phyloP scores from a whole-genome alignment of 2,888 invertebrate species.

The Andrena fulva region DNA sequence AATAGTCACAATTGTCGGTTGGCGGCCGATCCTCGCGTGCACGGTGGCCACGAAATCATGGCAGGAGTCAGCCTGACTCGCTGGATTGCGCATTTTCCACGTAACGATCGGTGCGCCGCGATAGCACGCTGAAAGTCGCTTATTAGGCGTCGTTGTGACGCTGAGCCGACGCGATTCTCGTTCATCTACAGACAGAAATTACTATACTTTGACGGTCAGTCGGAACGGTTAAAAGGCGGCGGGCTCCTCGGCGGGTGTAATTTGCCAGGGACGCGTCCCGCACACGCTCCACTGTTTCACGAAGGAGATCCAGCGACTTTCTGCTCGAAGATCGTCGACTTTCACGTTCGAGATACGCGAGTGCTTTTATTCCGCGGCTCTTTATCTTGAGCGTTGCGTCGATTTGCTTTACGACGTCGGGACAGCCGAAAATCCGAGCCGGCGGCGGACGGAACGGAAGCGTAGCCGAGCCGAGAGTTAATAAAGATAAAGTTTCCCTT shows the following conservation, averaged over 20 bases:
- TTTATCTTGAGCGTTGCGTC: background rate
- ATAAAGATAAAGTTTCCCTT: slow-evolving; percentile 44
- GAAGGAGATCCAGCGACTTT: background rate
- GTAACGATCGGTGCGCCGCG: slow-evolving; percentile 29
- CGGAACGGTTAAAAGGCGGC: background rate
- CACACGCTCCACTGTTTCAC: background rate
- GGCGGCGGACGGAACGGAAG: background rate
- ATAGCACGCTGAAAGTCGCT: slow-evolving; percentile 26
- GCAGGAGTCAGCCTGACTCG: background rate
- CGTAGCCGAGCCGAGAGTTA: slow-evolving; percentile 14
- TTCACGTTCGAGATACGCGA: too few relatives aligned
- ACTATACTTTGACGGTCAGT: background rate
- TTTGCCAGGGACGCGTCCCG: background rate
- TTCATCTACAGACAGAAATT: slow-evolving; percentile 27
- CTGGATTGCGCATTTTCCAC: slow-evolving; percentile 47
- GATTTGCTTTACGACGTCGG: background rate
- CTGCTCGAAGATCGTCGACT: too few relatives aligned
- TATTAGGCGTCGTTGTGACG: slow-evolving; percentile 39
- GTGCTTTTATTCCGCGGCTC: background rate
- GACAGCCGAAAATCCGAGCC: slow-evolving; percentile 8
- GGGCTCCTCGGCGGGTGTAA: background rate
- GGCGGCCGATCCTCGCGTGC: slow-evolving; percentile 34
- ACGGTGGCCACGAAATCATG: slow-evolving; percentile 27
- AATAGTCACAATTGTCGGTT: slow-evolving; percentile 18
- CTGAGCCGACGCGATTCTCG: slow-evolving; percentile 13